Base-by-base conservation (phyloP, 2,797 vertebrate species). In the Momotus momota region DNA sequence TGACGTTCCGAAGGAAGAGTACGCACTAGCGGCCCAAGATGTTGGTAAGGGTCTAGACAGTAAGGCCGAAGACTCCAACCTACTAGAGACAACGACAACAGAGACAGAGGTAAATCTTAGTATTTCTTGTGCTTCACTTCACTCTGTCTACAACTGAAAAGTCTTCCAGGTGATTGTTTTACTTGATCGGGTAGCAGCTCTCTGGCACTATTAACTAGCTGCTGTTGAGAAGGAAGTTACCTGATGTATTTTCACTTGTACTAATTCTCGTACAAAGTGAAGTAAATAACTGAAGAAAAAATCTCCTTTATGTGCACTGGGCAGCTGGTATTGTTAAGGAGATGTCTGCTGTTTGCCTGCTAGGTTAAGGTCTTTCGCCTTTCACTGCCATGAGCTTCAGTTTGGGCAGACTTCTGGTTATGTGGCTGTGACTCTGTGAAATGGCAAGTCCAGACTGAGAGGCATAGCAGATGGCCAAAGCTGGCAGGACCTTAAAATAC, bases 1-100 rank as follows among this genome's bases (percentile, higher is more conserved):
- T 99, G 98, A 98, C 97, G 0, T 95, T 96, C 55, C 98, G 70
- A 31, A 97, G 96, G 98, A 99, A 98, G 98, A 98, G 94, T 16
- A 71, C 62, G 54, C 96, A 95, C 40, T 99, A 99, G 98, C 86
- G 4, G 14, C 96, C 26, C 70, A 27, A 26, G 48, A 3, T 22
- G 31, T 43, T 67, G 81, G 35, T 12, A 6, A 57, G 48, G 25
- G 35, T 14, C 0, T 81, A 57, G 54, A 69, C 54, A 60, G 29
- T 61, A 7, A 46, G 10, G 65, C 46, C 27, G 46, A 69, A 49
- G 65, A 35, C 25, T 27, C 73, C 35, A 82, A 13, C 20, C 35
- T 64, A 1, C 23, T 72, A 35, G 51, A 77, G 43, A 41, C 62
- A 51, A 1, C 66, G 35, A 35, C 35, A 4, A 10, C 51, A 67